phyloP scores from a whole-genome alignment of 2,113 vertebrate species.

The Alethe castanea region DNA sequence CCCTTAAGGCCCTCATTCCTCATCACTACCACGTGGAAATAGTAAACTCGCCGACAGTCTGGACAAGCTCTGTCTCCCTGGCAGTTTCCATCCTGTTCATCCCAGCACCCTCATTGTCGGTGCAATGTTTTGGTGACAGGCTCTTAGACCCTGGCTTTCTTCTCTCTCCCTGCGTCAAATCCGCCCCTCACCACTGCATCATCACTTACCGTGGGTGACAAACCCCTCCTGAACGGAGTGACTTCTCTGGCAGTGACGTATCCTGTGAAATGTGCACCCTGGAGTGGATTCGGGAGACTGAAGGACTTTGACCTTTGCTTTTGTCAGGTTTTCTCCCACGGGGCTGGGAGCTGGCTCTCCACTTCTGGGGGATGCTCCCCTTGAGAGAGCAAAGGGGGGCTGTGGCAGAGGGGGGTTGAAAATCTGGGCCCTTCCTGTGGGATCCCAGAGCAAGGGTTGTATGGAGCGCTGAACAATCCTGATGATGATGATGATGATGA shows the following conservation, averaged over 20 bases:
- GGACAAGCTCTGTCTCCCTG: background rate
- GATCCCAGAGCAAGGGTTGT: background rate
- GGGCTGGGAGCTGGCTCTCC: background rate
- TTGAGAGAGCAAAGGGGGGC: background rate
- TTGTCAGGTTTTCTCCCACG: background rate
- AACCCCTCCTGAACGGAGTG: slow-evolving; percentile 1
- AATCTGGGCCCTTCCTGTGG: background rate
- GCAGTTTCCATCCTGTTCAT: background rate
- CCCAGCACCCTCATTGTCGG: background rate
- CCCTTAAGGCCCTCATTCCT: background rate
- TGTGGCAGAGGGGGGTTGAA: background rate
- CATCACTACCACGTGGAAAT: background rate
- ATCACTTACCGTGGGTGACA: background rate
- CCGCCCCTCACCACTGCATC: slow-evolving; percentile 14
- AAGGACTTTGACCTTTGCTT: background rate
- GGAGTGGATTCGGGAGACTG: background rate
- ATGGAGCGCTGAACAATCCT: background rate
- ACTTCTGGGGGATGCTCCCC: accelerated
- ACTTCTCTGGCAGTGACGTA: slow-evolving; percentile 1
- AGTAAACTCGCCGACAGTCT: background rate
- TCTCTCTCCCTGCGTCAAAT: slow-evolving; percentile 33
- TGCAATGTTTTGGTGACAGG: background rate
- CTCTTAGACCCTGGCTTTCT: background rate
- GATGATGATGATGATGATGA: background rate
- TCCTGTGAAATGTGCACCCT: background rate